Base-by-base conservation (phyloP, 2,113 vertebrate genomes). In the Rhadina sibilatrix region DNA sequence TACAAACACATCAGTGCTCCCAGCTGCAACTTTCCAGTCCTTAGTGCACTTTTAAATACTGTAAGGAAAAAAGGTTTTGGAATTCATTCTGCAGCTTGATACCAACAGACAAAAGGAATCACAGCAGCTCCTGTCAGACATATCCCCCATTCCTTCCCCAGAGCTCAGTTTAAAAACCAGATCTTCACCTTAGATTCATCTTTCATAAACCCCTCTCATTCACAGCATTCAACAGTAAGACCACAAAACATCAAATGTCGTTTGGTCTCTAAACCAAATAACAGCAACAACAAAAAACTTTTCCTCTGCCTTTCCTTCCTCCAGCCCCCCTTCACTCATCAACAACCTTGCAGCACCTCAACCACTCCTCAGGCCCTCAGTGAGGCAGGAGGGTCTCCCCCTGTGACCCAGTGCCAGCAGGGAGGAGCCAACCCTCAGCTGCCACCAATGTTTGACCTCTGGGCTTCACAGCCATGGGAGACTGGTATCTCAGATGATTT, bases 381-480 rank as follows among this genome's bases (percentile, higher is more conserved):
- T 10, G 46, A 31, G 28, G 53, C 40, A 70, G 42, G 25, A 49
- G 31, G 15, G 31, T 81, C 28, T 22, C 50, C 56, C 59, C 44
- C 23, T 2, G 1, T 31, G 53, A 64, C 49, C 69, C 3, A 1
- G 0, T 44, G 10, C 63, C 7, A 4, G 15, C 24, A 78, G 31
- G 1, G 3, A 70, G 44, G 7, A 70, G 33, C 42, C 3, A 2
- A 65, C 8, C 0, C 70, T 31, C 28, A 63, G 16, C 37, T 90
- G 86, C 64, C 66, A 50, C 5, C 3, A 27, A 46, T 31, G 1
- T 31, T 28, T 42, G 56, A 71, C 38, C 60, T 74, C 54, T 27
- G 64, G 42, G 47, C 38, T 78, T 71, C 38, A 38, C 4, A 82
- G 77, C 61, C 54, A 75, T 49, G 3, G 0, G 63, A 71, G 66